Evolutionary conservation across 2,797 vertebrate genomes (phyloP).

Genomic region (Mormyrus proboscirostris): DNA sequence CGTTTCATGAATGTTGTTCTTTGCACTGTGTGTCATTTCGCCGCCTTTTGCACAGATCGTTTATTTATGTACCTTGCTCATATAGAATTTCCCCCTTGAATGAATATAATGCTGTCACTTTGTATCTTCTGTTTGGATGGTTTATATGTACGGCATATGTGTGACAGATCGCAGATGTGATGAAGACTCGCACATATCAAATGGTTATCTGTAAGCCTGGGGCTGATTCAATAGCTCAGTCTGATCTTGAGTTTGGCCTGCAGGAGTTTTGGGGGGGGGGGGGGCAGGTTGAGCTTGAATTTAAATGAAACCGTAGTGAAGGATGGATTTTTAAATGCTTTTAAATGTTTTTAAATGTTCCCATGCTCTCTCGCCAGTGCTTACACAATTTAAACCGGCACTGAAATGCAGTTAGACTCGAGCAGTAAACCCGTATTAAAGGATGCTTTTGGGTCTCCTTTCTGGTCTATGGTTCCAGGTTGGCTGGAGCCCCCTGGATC

Average conservation of each 20-base stretch:
- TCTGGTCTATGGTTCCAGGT: too few species aligned
- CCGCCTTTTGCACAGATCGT: neutral
- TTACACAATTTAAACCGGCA: neutral
- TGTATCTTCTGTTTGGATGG: neutral
- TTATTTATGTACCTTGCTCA: neutral
- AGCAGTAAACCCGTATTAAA: neutral
- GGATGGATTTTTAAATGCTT: neutral
- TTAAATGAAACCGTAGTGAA: neutral
- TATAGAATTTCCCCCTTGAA: neutral
- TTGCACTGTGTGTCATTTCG: neutral
- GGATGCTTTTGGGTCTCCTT: neutral
- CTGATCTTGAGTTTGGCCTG: neutral
- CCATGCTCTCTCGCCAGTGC: neutral
- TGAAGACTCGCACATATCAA: neutral
- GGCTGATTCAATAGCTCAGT: neutral
- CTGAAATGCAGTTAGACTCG: neutral
- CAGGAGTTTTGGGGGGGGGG: neutral
- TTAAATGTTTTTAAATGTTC: too few species aligned
- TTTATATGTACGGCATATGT: neutral
- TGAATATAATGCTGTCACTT: neutral
- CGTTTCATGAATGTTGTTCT: neutral
- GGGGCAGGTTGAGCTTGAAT: neutral
- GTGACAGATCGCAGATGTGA: neutral
- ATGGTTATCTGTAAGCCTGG: neutral
- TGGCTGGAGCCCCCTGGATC: neutral